Conservation (phyloP, 2,797 vertebrate species). For the Craterocephalus amniculus region DNA sequence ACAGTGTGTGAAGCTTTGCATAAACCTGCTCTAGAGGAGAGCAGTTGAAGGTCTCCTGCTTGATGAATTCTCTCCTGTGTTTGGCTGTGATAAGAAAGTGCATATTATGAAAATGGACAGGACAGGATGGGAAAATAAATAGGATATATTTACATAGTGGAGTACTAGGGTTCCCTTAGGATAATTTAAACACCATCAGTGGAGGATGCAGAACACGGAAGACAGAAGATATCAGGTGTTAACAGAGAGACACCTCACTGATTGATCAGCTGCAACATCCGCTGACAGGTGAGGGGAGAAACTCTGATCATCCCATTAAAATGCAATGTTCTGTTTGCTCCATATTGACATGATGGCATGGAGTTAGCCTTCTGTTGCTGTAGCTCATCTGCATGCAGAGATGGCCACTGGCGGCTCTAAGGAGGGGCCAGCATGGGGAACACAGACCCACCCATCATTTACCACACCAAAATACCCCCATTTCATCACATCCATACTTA, state of each 20-base stretch:
- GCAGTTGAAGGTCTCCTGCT: constrained; percentile 1
- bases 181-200: constrained; percentile 28
- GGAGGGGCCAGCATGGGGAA: no score
- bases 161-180: constrained; percentile 13
- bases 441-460: no score
- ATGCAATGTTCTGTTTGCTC: background rate
- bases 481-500: no score
- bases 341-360: background rate
- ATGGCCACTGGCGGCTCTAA: no score
- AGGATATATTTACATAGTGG: constrained; percentile 27
- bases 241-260: constrained; percentile 4
- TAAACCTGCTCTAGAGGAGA: constrained; percentile 15
- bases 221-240: constrained; percentile 14
- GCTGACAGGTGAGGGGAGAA: constrained; percentile 1
- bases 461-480: no score
- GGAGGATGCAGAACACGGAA: constrained; percentile 25
- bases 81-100: constrained; percentile 35
- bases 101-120: constrained; percentile 45
- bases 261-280: background rate
- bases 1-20: constrained; percentile 9
- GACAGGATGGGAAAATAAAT: constrained; percentile 26
- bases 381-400: no score
- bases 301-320: constrained; percentile 5
- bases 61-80: constrained; percentile 12
- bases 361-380: no score